Base-by-base conservation (phyloP, 2,113 vertebrate genomes). In the Tetrao urogallus region DNA sequence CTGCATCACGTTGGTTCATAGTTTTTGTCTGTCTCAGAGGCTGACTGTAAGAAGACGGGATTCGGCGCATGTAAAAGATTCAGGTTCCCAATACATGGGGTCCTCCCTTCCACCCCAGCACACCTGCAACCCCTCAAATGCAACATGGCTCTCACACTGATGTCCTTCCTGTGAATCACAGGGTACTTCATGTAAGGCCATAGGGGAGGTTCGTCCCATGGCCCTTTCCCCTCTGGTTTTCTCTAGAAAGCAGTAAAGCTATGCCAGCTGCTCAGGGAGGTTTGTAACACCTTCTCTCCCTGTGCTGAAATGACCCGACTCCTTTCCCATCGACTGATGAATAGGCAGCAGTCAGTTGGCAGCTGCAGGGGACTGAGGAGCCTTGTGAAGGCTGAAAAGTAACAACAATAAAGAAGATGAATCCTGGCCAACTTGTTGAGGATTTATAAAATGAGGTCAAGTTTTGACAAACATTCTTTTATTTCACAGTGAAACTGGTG, bases 21-120 rank as follows among this genome's bases (percentile, higher is more conserved):
- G 13, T 63, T 88, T 3, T 28, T 27, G 25, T 19, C 0, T 1
- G 45, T 58, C 61, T 48, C 2, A 0, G 0, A 22, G 13, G 52
- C 32, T 65, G 28, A 28, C 50, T 65, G 74, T 54, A 61, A 86
- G 88, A 72, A 38, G 30, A 13, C 21, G 13, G 28, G 16, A 69
- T 70, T 21, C 4, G 8, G 14, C 5, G 15, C 17, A 71, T 1
- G 4, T 27, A 60, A 34, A 25, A 63, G 21, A 25, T 8, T 7
- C 5, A 25, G 16, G 22, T 76, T 5, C 13, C 38, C 54, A 57
- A 1, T 65, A 48, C 10, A 28, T 13, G 15, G 45, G 7, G 3
- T 45, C 34, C 18, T 92, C 74, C 45, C 20, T 40, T 66, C 24
- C 54, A 30, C 56, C 1, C 0, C 76, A 77, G 60, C 22, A 58